Evolutionary conservation across 2,888 invertebrate species (phyloP).

Genomic region (Pocota personata): DNA sequence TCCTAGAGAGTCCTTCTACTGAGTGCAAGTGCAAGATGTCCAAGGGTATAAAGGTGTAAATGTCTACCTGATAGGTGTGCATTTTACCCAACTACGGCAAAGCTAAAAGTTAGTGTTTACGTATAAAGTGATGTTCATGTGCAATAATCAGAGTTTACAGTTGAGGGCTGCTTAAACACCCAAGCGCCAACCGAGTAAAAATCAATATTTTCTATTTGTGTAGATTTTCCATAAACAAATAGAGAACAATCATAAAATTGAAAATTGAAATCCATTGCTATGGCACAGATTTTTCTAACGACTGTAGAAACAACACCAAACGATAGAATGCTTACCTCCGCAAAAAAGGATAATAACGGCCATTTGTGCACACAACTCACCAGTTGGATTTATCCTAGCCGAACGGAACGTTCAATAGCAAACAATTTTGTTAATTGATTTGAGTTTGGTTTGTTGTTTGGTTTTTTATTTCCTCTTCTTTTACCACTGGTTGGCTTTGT

Average conservation of each 20-base stretch:
- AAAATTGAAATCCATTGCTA: constrained; percentile 50
- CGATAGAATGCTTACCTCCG: constrained; percentile 38
- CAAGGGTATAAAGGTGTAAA: too few species aligned
- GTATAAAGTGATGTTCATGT: not conserved
- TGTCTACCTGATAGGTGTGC: too few species aligned
- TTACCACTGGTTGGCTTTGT: constrained; percentile 11
- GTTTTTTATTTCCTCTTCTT: constrained; percentile 12
- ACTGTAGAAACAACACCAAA: constrained; percentile 23
- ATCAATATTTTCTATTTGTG: constrained; percentile 24
- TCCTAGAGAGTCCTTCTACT: too few species aligned
- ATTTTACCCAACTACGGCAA: too few species aligned
- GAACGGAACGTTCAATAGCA: constrained; percentile 51
- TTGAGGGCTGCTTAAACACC: not conserved
- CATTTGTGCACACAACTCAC: constrained; percentile 62
- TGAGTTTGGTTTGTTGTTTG: constrained; percentile 50
- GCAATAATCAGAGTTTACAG: too few species aligned
- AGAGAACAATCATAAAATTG: constrained; percentile 47
- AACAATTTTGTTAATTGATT: constrained; percentile 74
- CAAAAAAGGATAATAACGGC: constrained; percentile 56
- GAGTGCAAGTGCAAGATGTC: too few species aligned
- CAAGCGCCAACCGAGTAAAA: not conserved
- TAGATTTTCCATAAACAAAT: constrained; percentile 25
- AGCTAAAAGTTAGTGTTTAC: too few species aligned
- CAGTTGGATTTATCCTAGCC: constrained; percentile 57
- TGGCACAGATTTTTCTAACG: constrained; percentile 62